A percentile compares a stretch with the other conserved stretches of the same genome.
Conservation (phyloP, 2,113 vertebrate species). For the Glaucomys volans region DNA sequence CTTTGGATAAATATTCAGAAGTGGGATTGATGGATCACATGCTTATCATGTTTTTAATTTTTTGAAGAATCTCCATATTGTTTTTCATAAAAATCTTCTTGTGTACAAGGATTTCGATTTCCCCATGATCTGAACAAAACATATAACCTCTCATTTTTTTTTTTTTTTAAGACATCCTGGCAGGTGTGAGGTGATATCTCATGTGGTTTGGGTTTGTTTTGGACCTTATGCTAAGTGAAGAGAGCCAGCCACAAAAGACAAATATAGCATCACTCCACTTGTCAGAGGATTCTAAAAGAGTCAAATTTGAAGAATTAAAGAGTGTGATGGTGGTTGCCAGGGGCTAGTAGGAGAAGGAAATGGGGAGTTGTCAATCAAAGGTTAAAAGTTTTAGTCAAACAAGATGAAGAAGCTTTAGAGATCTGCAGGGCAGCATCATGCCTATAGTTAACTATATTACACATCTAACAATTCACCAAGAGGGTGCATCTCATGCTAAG, state of each 20-base stretch:
- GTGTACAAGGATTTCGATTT: not conserved
- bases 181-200: not conserved
- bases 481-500: not conserved
- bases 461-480: not conserved
- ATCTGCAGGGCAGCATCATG: not conserved
- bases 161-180: not conserved
- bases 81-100: not conserved
- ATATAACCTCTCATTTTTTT: not conserved
- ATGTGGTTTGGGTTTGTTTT: not conserved
- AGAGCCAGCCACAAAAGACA: not conserved
- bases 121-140: not conserved
- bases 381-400: not conserved
- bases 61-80: not conserved
- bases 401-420: not conserved
- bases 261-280: not conserved
- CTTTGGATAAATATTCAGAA: not conserved
- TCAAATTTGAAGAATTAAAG: no score
- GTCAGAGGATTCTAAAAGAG: not conserved
- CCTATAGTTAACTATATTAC: no score
- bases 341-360: fast-evolving
- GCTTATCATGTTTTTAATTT: not conserved
- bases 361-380: not conserved
- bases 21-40: not conserved
- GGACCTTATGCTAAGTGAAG: not conserved
- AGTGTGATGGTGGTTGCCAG: not conserved